Evolutionary conservation across 1,140 invertebrate genomes (phyloP).

Genomic region (Anastatus disparis): DNA sequence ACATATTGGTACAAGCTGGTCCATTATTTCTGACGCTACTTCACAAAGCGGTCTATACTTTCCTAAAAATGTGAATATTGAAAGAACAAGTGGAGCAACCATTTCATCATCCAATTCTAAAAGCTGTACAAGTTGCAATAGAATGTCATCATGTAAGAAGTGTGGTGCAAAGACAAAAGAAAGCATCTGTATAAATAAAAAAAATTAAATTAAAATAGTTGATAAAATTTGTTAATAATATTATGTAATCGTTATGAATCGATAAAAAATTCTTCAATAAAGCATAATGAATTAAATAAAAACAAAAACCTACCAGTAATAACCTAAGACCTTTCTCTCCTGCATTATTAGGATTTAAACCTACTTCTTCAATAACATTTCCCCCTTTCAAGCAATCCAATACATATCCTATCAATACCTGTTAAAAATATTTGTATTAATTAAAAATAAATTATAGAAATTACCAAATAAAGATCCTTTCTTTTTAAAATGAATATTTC

Average conservation of each 20-base stretch:
- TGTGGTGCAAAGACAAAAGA: conserved; percentile 93
- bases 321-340: conserved; percentile 85
- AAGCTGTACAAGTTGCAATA: conserved; percentile 82
- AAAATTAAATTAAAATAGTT: conserved; percentile 35
- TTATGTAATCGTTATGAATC: conserved; percentile 18
- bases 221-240: conserved; percentile 26
- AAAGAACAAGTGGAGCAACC: conserved; percentile 83
- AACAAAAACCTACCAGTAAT: conserved; percentile 70
- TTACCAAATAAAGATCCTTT: no score
- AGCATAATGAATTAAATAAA: background rate
- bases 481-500: no score
- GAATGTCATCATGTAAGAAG: conserved; percentile 87
- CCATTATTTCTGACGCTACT: conserved; percentile 76
- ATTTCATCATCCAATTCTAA: conserved; percentile 84
- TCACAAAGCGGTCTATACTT: conserved; percentile 86
- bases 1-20: conserved; percentile 83
- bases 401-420: conserved; percentile 65
- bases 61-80: conserved; percentile 87
- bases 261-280: background rate
- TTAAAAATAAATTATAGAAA: no score
- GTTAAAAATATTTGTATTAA: no score
- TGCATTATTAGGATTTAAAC: conserved; percentile 81
- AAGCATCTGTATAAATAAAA: conserved; percentile 71
- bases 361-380: conserved; percentile 78
- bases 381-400: conserved; percentile 75